Evolutionary conservation across 2,888 invertebrate genomes (phyloP).

Genomic region (Eilema depressum): DNA sequence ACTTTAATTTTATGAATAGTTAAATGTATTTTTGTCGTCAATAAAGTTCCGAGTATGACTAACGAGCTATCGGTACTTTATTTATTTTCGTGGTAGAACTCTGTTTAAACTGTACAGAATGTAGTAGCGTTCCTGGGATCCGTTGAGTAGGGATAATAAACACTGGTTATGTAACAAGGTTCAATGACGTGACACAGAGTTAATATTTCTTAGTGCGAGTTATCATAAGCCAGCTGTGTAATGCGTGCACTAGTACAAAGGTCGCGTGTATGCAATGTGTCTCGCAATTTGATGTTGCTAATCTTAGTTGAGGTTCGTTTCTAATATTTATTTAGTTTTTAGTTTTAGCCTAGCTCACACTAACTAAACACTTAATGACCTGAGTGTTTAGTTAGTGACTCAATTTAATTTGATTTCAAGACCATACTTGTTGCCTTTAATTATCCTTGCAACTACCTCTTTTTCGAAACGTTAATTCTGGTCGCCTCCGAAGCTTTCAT

Average conservation of each 20-base stretch:
- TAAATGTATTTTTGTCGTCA: conserved; percentile 52
- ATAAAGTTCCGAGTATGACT: conserved; percentile 50
- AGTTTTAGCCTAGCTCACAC: no score
- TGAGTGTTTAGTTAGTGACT: background rate
- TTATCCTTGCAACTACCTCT: background rate
- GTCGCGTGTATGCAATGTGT: conserved; percentile 62
- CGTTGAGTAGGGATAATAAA: conserved; percentile 39
- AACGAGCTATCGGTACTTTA: conserved; percentile 43
- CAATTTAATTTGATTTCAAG: no score
- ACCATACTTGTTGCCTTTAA: no score
- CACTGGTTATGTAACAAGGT: conserved; percentile 50
- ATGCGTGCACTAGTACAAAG: conserved; percentile 69
- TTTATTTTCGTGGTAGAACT: conserved; percentile 44
- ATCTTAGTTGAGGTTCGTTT: conserved; percentile 24
- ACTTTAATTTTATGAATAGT: conserved; percentile 49
- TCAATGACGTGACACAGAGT: conserved; percentile 61
- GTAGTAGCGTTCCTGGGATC: conserved; percentile 42
- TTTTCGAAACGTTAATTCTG: no score
- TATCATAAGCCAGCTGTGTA: conserved; percentile 65
- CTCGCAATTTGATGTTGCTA: conserved; percentile 55
- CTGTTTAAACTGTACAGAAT: conserved; percentile 32
- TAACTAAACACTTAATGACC: background rate
- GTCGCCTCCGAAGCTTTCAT: no score
- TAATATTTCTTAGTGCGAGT: conserved; percentile 68
- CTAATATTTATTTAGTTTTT: background rate